Evolutionary conservation across 2,888 invertebrate genomes (phyloP), one percentile per base, ranked within the genome.

Genomic region (Coelogynopora nodosa): DNA sequence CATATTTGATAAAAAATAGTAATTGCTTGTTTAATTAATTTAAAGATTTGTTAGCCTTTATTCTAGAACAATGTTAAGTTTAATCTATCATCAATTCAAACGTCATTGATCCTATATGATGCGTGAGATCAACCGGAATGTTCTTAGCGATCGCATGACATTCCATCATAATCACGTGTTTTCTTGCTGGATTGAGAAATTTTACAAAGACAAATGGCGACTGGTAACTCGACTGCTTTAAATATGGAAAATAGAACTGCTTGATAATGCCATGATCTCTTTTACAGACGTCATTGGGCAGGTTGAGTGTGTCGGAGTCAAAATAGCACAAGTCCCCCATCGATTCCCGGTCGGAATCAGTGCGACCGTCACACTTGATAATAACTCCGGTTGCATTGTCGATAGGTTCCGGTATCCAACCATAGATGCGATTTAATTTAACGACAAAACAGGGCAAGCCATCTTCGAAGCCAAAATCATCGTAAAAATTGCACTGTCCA

Each of bases 161-260:
- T 89, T 92, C 91, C n/a, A 93, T 90, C 90, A 92, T 91, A 84
- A 93, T 90, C 26, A 92, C 89, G 31, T 92, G 90, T 87, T 92
- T 92, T 28, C 90, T 90, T 5, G 90, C 90, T 27, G 92, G 90
- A n/a, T 90, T 89, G 31, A 90, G 90, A 89, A 93, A 93, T 86
- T 92, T 90, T 81, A 92, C 92, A 89, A 93, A 91, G 2, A 93
- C 91, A 67, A 93, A 90, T 0, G 93, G 93, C 2, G 91, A 91
- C 49, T 91, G 89, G 89, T 92, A 93, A 83, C 92, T 92, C 85
- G 91, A 90, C 89, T 92, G 92, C 88, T 92, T 92, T 31, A 91
- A 89, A 90, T 92, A 93, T 5, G 93, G 93, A 89, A 91, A 93
- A 90, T 91, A 93, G 88, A 91, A 91, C 89, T 96, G 96, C 89